A percentile compares a stretch with the other conserved stretches of the same genome.
Evolutionary conservation across 2,113 vertebrate genomes (phyloP).

Genomic region (Salvelinus namaycush): DNA sequence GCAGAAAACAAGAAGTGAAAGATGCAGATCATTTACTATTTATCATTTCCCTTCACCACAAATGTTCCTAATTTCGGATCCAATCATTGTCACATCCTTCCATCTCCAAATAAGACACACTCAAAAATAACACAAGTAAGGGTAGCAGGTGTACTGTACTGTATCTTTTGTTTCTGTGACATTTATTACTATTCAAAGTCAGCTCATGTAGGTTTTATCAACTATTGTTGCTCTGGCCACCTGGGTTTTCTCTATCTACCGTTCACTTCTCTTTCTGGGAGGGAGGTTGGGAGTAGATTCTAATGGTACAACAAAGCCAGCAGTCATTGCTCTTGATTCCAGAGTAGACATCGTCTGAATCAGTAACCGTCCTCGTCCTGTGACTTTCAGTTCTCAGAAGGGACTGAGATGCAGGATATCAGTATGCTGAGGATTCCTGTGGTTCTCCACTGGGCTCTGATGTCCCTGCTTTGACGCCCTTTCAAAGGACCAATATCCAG

Average conservation of each 20-base stretch:
- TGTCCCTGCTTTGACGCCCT: neutral
- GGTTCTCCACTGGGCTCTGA: neutral
- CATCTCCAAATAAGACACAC: slow-evolving; percentile 12
- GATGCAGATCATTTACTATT: neutral
- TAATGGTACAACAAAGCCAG: neutral
- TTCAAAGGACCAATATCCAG: slow-evolving; percentile 4
- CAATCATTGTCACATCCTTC: neutral
- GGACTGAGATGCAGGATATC: slow-evolving; percentile 13
- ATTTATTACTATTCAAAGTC: slow-evolving; percentile 37
- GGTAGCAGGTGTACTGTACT: neutral
- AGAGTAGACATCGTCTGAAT: slow-evolving; percentile 23
- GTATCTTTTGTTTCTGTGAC: slow-evolving; percentile 32
- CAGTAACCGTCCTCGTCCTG: neutral
- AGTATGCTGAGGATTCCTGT: neutral
- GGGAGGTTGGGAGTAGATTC: neutral
- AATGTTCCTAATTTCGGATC: neutral
- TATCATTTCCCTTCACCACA: neutral
- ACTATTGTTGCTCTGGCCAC: slow-evolving; percentile 26
- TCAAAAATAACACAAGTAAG: slow-evolving; percentile 1
- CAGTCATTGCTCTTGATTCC: slow-evolving; percentile 20
- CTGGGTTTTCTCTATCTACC: slow-evolving; percentile 13
- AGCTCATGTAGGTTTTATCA: slow-evolving; percentile 44
- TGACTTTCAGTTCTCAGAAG: slow-evolving; percentile 10
- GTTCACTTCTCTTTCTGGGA: neutral
- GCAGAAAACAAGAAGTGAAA: no score